These are phyloP conservation scores for Pavo muticus DNA, from an alignment of 2,113 vertebrate genomes.

Conservation along the genomic window DNA sequence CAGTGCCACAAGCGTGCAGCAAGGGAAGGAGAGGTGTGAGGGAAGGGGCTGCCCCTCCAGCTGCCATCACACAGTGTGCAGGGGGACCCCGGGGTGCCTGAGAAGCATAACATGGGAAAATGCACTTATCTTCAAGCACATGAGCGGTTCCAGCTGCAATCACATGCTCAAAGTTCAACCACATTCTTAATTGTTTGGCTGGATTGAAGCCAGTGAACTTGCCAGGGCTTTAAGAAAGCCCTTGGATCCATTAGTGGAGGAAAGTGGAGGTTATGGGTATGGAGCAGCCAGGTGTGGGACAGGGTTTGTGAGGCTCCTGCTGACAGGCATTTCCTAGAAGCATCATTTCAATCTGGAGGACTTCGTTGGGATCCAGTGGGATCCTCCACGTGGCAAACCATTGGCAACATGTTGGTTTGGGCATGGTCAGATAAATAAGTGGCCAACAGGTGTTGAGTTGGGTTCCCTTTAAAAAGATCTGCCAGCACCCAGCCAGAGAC, in stretches of 20 bases:
- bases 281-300: neutral
- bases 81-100: fast-evolving
- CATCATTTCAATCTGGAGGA: neutral
- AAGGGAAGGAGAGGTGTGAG: neutral
- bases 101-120: neutral
- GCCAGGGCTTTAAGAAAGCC: neutral
- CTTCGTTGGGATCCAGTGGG: neutral
- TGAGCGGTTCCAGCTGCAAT: neutral
- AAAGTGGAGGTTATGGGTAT: fast-evolving
- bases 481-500: neutral
- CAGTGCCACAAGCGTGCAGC: neutral
- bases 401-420: neutral
- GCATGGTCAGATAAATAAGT: neutral
- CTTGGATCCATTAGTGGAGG: fast-evolving
- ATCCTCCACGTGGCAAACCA: neutral
- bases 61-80: neutral
- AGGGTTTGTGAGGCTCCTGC: neutral
- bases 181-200: neutral
- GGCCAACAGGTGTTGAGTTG: neutral
- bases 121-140: neutral
- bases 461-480: neutral
- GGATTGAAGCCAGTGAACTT: neutral
- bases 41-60: neutral
- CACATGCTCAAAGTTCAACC: neutral
- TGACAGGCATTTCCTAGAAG: neutral